phyloP scores from a whole-genome alignment of 2,113 vertebrate genomes.

The Okapia johnstoni region DNA sequence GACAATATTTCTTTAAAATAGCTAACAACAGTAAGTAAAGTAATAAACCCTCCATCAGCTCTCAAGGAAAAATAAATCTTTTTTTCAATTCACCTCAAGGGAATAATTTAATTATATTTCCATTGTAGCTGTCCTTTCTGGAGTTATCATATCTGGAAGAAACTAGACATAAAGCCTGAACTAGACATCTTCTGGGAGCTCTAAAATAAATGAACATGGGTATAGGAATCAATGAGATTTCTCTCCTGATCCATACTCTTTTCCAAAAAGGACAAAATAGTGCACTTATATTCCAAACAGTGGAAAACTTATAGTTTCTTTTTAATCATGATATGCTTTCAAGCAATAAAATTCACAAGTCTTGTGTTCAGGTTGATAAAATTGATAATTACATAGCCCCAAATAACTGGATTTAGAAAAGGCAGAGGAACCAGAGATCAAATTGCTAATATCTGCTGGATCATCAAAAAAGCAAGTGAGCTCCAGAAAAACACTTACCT shows the following conservation, averaged over 20 bases:
- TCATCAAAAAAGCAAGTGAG: not conserved
- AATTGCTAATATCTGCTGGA: not conserved
- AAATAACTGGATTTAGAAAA: not conserved
- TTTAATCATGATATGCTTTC: not conserved
- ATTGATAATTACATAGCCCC: not conserved
- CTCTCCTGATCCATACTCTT: not conserved
- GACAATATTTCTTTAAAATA: slow-evolving; percentile 54
- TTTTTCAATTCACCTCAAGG: not conserved
- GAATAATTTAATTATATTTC: slow-evolving; percentile 37
- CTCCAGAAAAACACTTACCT: not conserved
- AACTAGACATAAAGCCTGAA: not conserved
- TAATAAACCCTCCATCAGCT: not conserved
- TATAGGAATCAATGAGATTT: not conserved
- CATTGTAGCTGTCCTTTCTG: not conserved
- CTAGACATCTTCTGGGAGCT: not conserved
- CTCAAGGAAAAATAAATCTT: slow-evolving; percentile 28
- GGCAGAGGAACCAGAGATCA: not conserved
- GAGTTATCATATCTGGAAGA: not conserved
- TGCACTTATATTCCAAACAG: not conserved
- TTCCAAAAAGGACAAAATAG: not conserved
- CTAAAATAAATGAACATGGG: not conserved
- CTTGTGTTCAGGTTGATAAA: not conserved
- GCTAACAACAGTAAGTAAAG: not conserved
- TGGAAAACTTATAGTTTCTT: not conserved
- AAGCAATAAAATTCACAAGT: not conserved